These are phyloP conservation scores for Phylloscopus trochiloides DNA, from an alignment of 2,113 vertebrate species.

Conservation along the genomic window DNA sequence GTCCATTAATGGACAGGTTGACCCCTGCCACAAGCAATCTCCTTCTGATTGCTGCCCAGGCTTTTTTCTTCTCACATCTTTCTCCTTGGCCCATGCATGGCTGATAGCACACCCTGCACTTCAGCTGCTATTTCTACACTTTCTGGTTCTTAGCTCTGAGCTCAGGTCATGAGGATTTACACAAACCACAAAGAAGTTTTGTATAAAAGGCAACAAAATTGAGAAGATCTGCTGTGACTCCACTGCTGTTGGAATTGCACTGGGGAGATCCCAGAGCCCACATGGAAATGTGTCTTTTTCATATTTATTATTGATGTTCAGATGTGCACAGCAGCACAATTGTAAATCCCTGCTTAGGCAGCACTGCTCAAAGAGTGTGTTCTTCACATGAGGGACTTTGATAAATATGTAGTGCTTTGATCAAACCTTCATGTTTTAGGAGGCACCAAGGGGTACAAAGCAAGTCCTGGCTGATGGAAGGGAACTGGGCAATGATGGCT, in stretches of 20 bases:
- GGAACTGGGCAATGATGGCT: fast-evolving
- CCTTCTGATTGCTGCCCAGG: not conserved
- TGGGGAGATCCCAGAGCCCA: not conserved
- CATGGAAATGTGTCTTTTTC: not conserved
- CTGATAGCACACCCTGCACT: not conserved
- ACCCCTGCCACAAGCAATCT: not conserved
- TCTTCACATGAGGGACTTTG: not conserved
- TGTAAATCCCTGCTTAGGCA: not conserved
- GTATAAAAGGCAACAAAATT: not conserved
- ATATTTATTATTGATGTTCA: not conserved
- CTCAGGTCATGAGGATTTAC: not conserved
- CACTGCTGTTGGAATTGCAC: not conserved
- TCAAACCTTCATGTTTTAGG: not conserved
- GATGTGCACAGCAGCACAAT: not conserved
- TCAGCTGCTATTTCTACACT: not conserved
- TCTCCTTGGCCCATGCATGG: not conserved
- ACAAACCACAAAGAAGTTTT: not conserved
- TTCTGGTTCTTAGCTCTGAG: not conserved
- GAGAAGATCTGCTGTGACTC: not conserved
- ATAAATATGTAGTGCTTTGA: not conserved
- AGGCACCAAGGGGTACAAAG: no score
- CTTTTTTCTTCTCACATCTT: not conserved
- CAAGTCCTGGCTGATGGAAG: not conserved
- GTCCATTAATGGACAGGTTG: not conserved
- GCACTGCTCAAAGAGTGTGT: not conserved